Conservation (phyloP, 2,888 invertebrate genomes). For the Glaucopsyche alexis region DNA sequence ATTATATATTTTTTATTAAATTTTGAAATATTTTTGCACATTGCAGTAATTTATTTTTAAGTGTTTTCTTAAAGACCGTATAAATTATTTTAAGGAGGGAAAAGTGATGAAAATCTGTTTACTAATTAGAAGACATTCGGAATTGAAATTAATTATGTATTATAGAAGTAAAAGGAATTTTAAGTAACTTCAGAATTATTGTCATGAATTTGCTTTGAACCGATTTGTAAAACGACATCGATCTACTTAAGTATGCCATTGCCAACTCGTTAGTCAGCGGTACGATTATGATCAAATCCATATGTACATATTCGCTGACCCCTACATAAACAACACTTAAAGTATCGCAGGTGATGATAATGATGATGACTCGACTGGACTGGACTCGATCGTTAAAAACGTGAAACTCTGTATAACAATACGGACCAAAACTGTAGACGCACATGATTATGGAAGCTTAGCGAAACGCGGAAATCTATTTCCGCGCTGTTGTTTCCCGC, state of each 20-base stretch:
- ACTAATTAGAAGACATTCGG: background rate
- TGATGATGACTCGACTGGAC: background rate
- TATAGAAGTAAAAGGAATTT: background rate
- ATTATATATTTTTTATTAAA: background rate
- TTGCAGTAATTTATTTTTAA: background rate
- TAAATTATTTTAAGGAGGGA: background rate
- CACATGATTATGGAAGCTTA: conserved; percentile 35
- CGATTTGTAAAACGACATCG: conserved; percentile 23
- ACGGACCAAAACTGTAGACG: conserved; percentile 13
- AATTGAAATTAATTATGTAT: background rate
- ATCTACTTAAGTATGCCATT: conserved; percentile 16
- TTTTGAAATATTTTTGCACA: background rate
- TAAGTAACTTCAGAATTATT: background rate
- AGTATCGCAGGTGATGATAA: background rate
- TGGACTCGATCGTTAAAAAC: conserved; percentile 4
- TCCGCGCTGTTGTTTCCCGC: conserved; percentile 73
- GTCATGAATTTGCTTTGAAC: background rate
- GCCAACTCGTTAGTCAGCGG: conserved; percentile 19
- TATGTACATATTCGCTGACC: background rate
- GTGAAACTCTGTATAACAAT: background rate
- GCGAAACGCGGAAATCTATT: conserved; percentile 67
- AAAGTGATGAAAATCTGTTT: background rate
- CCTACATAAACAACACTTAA: background rate
- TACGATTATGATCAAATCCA: conserved; percentile 17
- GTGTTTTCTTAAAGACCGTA: background rate